Evolutionary conservation across 2,888 invertebrate species (phyloP).

Genomic region (Heliconius ethilla): DNA sequence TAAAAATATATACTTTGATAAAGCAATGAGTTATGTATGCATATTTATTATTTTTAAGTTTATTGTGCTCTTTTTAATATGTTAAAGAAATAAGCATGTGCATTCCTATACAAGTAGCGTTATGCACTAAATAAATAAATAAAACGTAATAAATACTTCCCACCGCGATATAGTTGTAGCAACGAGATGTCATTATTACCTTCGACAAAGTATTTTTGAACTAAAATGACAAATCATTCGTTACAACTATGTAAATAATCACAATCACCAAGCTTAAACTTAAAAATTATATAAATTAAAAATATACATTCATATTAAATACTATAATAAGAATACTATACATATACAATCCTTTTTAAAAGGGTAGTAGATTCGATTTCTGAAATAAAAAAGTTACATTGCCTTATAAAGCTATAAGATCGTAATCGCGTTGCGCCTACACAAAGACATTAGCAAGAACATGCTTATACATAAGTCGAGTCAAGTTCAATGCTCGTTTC

Average conservation of each 20-base stretch:
- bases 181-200: conserved; percentile 74
- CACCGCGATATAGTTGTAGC: conserved; percentile 61
- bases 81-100: conserved; percentile 1
- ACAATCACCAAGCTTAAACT: conserved; percentile 54
- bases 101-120: not conserved
- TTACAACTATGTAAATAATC: conserved; percentile 57
- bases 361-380: not conserved
- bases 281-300: conserved; percentile 35
- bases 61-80: not conserved
- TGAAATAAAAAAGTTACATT: conserved; percentile 22
- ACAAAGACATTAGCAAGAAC: conserved; percentile 50
- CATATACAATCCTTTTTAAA: not conserved
- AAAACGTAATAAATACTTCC: conserved; percentile 49
- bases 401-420: conserved; percentile 38
- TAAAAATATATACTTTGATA: not conserved
- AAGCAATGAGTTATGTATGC: not conserved
- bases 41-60: not conserved
- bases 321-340: not conserved
- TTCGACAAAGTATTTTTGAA: conserved; percentile 10
- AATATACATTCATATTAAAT: conserved; percentile 1
- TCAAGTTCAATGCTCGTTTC: conserved; percentile 58
- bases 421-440: conserved; percentile 54
- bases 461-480: conserved; percentile 30
- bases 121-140: conserved; percentile 25
- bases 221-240: conserved; percentile 75